A percentile compares a stretch with the other conserved stretches of the same genome.
These are phyloP conservation scores for Ommatoiulus sabulosus DNA, from an alignment of 2,888 invertebrate genomes.

Conservation along the genomic window DNA sequence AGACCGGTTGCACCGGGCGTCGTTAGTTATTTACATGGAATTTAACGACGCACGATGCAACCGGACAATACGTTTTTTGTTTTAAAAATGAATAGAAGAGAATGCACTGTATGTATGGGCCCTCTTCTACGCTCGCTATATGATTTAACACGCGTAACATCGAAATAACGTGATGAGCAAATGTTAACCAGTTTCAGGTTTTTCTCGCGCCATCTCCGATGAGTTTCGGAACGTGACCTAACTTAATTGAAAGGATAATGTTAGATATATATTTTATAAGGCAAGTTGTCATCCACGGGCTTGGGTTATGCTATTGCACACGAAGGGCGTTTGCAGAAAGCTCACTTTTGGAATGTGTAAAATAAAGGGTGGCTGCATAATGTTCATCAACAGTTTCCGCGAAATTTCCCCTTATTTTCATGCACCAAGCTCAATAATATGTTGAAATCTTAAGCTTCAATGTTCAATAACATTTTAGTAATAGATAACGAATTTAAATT, in stretches of 20 bases:
- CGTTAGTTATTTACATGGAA: neutral
- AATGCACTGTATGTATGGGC: neutral
- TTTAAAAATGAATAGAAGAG: neutral
- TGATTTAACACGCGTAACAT: neutral
- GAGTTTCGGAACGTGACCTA: neutral
- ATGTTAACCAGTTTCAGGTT: conserved; percentile 16
- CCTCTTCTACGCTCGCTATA: neutral
- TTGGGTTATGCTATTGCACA: neutral
- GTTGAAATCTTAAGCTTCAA: too few species aligned
- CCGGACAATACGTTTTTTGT: neutral
- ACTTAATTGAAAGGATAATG: neutral
- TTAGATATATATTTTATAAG: conserved; percentile 2
- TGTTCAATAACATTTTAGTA: too few species aligned
- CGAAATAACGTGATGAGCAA: conserved; percentile 24
- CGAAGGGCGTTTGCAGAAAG: neutral
- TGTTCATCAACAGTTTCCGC: neutral
- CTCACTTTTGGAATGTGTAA: neutral
- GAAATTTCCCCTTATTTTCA: too few species aligned
- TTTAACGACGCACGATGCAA: neutral
- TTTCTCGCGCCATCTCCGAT: neutral
- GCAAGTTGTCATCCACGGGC: neutral
- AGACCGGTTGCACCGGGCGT: neutral
- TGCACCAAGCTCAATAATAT: too few species aligned
- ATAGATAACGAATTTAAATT: too few species aligned
- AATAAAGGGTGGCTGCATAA: neutral